A percentile compares a stretch with the other conserved stretches of the same genome.
These are phyloP conservation scores for Prionailurus bengalensis DNA, from an alignment of 2,113 vertebrate species.

Conservation along the genomic window DNA sequence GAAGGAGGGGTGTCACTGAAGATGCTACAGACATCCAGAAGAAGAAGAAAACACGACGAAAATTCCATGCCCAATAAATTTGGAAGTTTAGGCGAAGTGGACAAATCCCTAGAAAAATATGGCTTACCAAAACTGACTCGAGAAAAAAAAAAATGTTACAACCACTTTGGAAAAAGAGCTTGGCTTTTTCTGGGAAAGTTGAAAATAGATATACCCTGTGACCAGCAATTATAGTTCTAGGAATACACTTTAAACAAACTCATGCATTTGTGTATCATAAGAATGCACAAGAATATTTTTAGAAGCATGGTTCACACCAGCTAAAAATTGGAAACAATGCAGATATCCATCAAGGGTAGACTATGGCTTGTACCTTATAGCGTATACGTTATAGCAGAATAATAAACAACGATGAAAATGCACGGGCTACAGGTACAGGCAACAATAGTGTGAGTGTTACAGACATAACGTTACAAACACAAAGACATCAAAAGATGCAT, in stretches of 20 bases:
- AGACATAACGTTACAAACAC: neutral
- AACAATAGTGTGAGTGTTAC: neutral
- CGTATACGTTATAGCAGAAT: neutral
- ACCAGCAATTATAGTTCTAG: neutral
- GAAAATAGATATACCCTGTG: constrained; percentile 23
- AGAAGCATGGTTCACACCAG: constrained; percentile 1
- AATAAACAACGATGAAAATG: neutral
- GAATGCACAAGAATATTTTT: constrained; percentile 15
- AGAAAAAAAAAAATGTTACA: neutral
- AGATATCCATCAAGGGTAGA: neutral
- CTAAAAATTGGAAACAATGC: constrained; percentile 11
- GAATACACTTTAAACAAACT: neutral
- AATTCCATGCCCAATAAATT: neutral
- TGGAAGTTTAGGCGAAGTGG: neutral
- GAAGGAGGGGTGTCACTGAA: rapidly evolving
- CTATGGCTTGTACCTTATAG: neutral
- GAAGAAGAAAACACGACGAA: neutral
- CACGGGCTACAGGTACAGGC: neutral
- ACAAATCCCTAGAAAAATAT: constrained; percentile 41
- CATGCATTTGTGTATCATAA: neutral
- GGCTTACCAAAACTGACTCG: neutral
- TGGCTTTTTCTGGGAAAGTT: constrained; percentile 35
- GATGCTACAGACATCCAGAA: no score
- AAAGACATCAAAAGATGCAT: neutral
- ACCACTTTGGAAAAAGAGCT: constrained; percentile 31